A percentile compares a stretch with the other conserved stretches of the same genome.
Conservation (phyloP, 2,888 invertebrate species). For the Scaptomyza reducta region DNA sequence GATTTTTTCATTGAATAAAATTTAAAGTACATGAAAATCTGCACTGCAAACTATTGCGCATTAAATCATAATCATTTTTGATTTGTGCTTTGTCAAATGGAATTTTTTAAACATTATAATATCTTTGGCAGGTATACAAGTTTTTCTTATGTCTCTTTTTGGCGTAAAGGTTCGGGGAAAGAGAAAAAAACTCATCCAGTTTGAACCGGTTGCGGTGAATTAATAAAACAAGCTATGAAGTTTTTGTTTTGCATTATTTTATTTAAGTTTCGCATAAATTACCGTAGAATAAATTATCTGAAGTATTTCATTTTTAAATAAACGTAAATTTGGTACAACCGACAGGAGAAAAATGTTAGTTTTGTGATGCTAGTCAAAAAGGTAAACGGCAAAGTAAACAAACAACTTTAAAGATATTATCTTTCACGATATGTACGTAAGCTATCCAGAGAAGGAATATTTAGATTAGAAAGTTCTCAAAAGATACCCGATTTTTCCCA, state of each 20-base stretch:
- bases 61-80: conserved; percentile 14
- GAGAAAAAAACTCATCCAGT: conserved; percentile 54
- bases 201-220: conserved; percentile 69
- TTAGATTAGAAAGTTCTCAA: conserved; percentile 28
- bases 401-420: neutral
- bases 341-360: conserved; percentile 19
- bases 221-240: conserved; percentile 64
- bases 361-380: conserved; percentile 16
- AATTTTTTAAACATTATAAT: conserved; percentile 39
- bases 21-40: conserved; percentile 25
- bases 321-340: conserved; percentile 26
- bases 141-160: conserved; percentile 32
- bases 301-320: conserved; percentile 53
- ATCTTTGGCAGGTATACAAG: conserved; percentile 33
- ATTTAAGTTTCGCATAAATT: conserved; percentile 44
- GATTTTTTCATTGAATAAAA: neutral
- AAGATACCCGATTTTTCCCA: neutral
- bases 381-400: conserved; percentile 7
- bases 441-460: neutral
- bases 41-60: conserved; percentile 49
- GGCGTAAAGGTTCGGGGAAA: conserved; percentile 25
- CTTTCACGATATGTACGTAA: neutral
- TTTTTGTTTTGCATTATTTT: conserved; percentile 50
- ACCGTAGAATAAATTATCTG: conserved; percentile 58
- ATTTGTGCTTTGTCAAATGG: conserved; percentile 23